Percentiles rank a stretch among this genome's conserved stretches.
These are phyloP conservation scores for Tachina grossa DNA, from an alignment of 2,888 invertebrate species.

Conservation along the genomic window DNA sequence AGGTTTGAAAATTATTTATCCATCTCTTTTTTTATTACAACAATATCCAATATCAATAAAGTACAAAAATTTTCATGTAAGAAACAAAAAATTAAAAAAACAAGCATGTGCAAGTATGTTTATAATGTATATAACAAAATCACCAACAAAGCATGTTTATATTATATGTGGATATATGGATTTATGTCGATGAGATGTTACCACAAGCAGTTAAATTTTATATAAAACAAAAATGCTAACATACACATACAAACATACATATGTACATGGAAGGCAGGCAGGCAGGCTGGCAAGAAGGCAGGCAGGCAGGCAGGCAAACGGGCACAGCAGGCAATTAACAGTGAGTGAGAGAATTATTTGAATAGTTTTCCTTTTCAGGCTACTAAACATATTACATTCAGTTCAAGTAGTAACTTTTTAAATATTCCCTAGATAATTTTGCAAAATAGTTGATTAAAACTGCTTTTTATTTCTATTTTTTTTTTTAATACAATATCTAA, in stretches of 20 bases:
- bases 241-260: not conserved
- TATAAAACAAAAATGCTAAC: slow-evolving; percentile 30
- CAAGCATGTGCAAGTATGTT: not conserved
- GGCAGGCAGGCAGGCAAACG: no score
- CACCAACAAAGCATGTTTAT: slow-evolving; percentile 35
- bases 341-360: slow-evolving; percentile 7
- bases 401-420: no score
- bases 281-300: no score
- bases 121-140: slow-evolving; percentile 25
- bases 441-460: no score
- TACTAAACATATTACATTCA: no score
- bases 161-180: not conserved
- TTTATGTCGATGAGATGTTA: slow-evolving; percentile 16
- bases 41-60: slow-evolving; percentile 45
- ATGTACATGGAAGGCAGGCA: not conserved
- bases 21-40: not conserved
- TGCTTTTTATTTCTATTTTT: no score
- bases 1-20: slow-evolving; percentile 22
- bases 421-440: no score
- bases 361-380: not conserved
- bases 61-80: not conserved
- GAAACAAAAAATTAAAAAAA: not conserved
- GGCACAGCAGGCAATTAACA: not conserved
- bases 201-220: slow-evolving; percentile 32
- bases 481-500: no score